These are phyloP conservation scores for Argyra leucocephala DNA, from an alignment of 2,888 invertebrate species.

Conservation along the genomic window DNA sequence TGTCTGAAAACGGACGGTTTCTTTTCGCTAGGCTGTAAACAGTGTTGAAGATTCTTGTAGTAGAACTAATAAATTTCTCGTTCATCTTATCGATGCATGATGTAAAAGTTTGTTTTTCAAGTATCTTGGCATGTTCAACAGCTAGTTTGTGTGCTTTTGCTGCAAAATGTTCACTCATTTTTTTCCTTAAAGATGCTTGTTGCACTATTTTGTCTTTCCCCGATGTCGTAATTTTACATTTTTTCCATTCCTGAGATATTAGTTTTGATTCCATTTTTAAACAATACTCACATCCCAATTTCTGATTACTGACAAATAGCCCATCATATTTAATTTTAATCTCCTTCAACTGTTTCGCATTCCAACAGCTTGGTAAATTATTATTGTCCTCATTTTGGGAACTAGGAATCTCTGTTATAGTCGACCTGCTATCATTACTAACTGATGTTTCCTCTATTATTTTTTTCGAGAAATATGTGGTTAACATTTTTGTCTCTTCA, in stretches of 20 bases:
- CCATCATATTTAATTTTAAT: slow-evolving; percentile 2
- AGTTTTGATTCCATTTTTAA: slow-evolving; percentile 4
- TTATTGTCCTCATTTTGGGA: slow-evolving; percentile 7
- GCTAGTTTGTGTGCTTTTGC: neutral
- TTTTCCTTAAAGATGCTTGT: slow-evolving; percentile 12
- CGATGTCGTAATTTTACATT: neutral
- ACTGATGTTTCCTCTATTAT: slow-evolving; percentile 3
- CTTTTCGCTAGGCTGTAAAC: slow-evolving; percentile 4
- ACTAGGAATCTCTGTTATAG: neutral
- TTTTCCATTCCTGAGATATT: slow-evolving; percentile 1
- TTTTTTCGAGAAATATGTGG: slow-evolving; percentile 8
- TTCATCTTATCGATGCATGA: neutral
- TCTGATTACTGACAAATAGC: neutral
- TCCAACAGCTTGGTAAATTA: slow-evolving; percentile 10
- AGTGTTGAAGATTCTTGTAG: slow-evolving; percentile 5
- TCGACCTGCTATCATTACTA: neutral
- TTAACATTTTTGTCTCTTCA: slow-evolving; percentile 10
- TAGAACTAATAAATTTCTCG: neutral
- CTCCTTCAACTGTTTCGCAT: neutral
- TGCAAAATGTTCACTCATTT: slow-evolving; percentile 10
- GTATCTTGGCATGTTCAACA: neutral
- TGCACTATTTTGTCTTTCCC: slow-evolving; percentile 4
- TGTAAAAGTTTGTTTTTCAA: neutral
- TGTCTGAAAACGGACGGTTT: neutral
- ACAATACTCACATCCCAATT: slow-evolving; percentile 9